These are phyloP conservation scores for Heliconius hewitsoni DNA, from an alignment of 1,140 invertebrate genomes.

Conservation along the genomic window DNA sequence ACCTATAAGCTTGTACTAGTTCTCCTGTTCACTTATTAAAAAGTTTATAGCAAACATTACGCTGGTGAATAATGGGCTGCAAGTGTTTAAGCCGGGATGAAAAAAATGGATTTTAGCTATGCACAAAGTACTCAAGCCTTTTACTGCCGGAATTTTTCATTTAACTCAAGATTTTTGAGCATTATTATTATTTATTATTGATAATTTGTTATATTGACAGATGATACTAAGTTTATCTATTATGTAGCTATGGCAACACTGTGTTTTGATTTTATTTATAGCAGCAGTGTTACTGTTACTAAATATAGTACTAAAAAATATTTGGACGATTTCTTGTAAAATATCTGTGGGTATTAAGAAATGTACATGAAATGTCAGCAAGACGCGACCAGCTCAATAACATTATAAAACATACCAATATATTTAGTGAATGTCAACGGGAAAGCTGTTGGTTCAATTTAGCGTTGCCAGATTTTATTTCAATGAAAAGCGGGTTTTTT, in stretches of 20 bases:
- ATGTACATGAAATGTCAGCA: not conserved
- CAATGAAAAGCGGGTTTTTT: too few species aligned
- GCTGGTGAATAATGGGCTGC: constrained; percentile 41
- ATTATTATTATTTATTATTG: not conserved
- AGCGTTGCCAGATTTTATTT: too few species aligned
- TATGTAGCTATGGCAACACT: too few species aligned
- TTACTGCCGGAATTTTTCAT: not conserved
- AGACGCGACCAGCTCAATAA: not conserved
- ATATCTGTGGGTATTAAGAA: not conserved
- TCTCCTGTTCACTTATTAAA: constrained; percentile 50
- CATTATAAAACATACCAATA: not conserved
- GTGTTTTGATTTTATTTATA: too few species aligned
- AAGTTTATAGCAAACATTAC: constrained; percentile 49
- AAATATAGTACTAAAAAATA: too few species aligned
- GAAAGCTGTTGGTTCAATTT: not conserved
- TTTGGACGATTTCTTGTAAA: not conserved
- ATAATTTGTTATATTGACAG: too few species aligned
- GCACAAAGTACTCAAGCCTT: not conserved
- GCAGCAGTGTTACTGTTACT: too few species aligned
- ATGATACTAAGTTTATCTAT: too few species aligned
- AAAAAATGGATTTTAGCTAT: constrained; percentile 42
- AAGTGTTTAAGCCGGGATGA: constrained; percentile 41
- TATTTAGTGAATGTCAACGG: not conserved
- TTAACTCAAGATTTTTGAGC: not conserved
- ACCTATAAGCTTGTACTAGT: constrained; percentile 35